phyloP scores from a whole-genome alignment of 2,797 vertebrate species.

The Propithecus deckenii region DNA sequence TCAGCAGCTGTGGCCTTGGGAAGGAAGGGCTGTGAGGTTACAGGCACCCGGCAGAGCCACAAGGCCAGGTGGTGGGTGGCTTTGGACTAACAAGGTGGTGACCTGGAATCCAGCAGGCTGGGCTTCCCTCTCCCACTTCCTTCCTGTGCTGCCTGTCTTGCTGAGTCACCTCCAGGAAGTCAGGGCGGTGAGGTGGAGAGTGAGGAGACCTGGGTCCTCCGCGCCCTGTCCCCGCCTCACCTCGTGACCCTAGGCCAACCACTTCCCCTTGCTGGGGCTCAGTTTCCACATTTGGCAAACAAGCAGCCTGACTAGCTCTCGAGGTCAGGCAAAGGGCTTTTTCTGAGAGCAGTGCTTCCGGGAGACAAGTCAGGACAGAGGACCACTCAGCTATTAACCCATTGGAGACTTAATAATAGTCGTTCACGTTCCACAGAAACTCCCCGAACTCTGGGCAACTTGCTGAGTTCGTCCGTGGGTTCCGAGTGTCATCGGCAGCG shows the following conservation, averaged over 20 bases:
- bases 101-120: constrained; percentile 71
- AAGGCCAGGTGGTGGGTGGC: constrained; percentile 69
- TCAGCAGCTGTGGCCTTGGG: constrained; percentile 54
- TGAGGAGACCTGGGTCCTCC: constrained; percentile 29
- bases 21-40: constrained; percentile 62
- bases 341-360: not conserved
- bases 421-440: not conserved
- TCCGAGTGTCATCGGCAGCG: not conserved
- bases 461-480: not conserved
- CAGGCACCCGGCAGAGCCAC: not conserved
- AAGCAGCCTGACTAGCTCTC: not conserved
- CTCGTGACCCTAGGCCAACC: constrained; percentile 22
- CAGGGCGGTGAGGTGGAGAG: not conserved
- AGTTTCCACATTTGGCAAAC: constrained; percentile 47
- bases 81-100: constrained; percentile 55
- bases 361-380: not conserved
- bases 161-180: constrained; percentile 77
- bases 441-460: not conserved
- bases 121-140: constrained; percentile 80
- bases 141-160: constrained; percentile 58
- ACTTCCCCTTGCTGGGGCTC: constrained; percentile 50
- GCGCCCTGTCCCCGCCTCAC: not conserved
- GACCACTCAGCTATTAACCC: not conserved
- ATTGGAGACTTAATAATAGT: not conserved
- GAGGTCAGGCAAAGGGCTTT: not conserved